Conservation (phyloP, 2,113 vertebrate species). For the Climacteris rufus region DNA sequence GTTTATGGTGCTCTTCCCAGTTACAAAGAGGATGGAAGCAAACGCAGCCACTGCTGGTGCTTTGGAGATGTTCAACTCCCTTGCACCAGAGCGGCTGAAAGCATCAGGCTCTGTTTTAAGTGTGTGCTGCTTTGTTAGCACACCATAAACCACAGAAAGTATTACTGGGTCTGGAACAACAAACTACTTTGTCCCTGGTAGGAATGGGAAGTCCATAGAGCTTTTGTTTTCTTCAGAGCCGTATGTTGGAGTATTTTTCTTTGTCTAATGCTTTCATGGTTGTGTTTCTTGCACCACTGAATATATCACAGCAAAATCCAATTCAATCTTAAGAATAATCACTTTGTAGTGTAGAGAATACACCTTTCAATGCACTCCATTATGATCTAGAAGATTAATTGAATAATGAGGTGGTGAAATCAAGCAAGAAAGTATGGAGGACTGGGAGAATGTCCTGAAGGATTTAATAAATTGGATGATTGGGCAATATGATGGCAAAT, state of each 20-base stretch:
- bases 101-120: not conserved
- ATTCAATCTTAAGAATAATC: not conserved
- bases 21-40: not conserved
- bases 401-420: not conserved
- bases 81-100: not conserved
- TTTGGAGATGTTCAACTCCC: not conserved
- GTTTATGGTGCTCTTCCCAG: not conserved
- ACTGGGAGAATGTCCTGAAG: not conserved
- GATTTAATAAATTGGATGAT: constrained; percentile 3
- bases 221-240: not conserved
- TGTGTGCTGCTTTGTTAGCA: not conserved
- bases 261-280: not conserved
- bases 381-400: not conserved
- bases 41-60: not conserved
- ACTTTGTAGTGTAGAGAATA: not conserved
- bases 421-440: not conserved
- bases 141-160: not conserved
- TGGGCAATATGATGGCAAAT: not conserved
- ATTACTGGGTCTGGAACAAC: not conserved
- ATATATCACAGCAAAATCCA: not conserved
- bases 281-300: not conserved
- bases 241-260: not conserved
- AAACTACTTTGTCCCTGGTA: not conserved
- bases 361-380: not conserved
- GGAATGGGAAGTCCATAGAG: not conserved